Conservation (phyloP, 35 echinoderm and acorn worm genomes). For the Heliocidaris erythrogramma region DNA sequence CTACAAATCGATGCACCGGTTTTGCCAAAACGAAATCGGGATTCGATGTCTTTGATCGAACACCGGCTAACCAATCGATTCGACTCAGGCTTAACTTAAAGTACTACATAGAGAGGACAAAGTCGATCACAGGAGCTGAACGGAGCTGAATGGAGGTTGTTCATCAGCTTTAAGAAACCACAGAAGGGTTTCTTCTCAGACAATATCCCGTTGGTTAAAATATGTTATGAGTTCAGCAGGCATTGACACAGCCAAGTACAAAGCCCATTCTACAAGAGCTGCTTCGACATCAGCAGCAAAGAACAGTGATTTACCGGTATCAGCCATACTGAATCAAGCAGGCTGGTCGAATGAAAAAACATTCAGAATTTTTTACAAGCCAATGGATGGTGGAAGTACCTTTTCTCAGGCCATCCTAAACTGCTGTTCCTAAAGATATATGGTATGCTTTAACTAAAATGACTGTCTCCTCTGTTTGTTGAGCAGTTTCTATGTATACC, state of each 20-base stretch:
- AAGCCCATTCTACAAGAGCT: slow-evolving; percentile 63
- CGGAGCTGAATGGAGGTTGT: slow-evolving; percentile 58
- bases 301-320: slow-evolving; percentile 12
- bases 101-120: slow-evolving; percentile 67
- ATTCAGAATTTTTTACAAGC: slow-evolving; percentile 37
- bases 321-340: slow-evolving; percentile 40
- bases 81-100: too few species aligned
- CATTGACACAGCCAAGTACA: slow-evolving; percentile 50
- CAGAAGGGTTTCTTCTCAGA: slow-evolving; percentile 47
- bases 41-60: too few species aligned
- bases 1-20: too few species aligned
- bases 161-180: slow-evolving; percentile 68
- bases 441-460: too few species aligned
- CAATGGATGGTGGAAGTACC: not conserved
- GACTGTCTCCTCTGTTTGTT: too few species aligned
- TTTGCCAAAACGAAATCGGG: too few species aligned
- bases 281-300: slow-evolving; percentile 59
- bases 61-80: too few species aligned
- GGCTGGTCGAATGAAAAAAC: too few species aligned
- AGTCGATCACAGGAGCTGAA: slow-evolving; percentile 19
- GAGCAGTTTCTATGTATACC: too few species aligned
- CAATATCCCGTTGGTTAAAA: slow-evolving; percentile 66
- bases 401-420: too few species aligned
- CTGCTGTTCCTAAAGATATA: too few species aligned
- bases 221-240: slow-evolving; percentile 37